A percentile compares a stretch with the other conserved stretches of the same genome.
These are phyloP conservation scores for Lasioglossum zephyrum DNA, from an alignment of 2,888 invertebrate species.

Conservation along the genomic window DNA sequence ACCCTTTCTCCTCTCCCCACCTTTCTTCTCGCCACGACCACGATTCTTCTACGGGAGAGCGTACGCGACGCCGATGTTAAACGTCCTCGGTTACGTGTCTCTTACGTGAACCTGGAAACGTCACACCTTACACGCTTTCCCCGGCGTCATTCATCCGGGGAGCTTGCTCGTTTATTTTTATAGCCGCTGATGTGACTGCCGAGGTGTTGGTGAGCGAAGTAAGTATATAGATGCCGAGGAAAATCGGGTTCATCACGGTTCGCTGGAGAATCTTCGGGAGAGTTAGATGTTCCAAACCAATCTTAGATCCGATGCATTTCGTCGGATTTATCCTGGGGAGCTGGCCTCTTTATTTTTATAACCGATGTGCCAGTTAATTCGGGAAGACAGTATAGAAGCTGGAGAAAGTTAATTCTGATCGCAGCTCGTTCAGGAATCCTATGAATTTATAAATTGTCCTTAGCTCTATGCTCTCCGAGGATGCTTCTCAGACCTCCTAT, in stretches of 20 bases:
- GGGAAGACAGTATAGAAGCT: not conserved
- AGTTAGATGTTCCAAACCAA: not conserved
- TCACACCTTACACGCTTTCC: conserved; percentile 28
- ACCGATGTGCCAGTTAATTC: not conserved
- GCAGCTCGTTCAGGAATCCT: conserved; percentile 2
- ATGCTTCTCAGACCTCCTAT: too few relatives aligned
- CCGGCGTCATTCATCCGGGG: not conserved
- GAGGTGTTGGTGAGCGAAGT: too few relatives aligned
- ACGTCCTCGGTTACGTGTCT: conserved; percentile 54
- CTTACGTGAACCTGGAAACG: conserved; percentile 61
- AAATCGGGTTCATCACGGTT: too few relatives aligned
- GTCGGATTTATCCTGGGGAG: not conserved
- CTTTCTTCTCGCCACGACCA: conserved; percentile 33
- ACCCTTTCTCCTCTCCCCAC: conserved; percentile 28
- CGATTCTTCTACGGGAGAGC: conserved; percentile 39
- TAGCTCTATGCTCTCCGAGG: too few relatives aligned
- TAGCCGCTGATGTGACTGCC: not conserved
- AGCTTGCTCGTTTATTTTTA: conserved; percentile 50
- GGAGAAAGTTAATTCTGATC: not conserved
- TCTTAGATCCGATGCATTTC: not conserved
- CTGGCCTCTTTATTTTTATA: not conserved
- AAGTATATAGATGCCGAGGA: too few relatives aligned
- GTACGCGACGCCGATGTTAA: conserved; percentile 31
- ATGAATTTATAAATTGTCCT: too few relatives aligned
- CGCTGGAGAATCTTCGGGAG: too few relatives aligned